Evolutionary conservation across 2,888 invertebrate species (phyloP).

Genomic region (Drosophila monieri): DNA sequence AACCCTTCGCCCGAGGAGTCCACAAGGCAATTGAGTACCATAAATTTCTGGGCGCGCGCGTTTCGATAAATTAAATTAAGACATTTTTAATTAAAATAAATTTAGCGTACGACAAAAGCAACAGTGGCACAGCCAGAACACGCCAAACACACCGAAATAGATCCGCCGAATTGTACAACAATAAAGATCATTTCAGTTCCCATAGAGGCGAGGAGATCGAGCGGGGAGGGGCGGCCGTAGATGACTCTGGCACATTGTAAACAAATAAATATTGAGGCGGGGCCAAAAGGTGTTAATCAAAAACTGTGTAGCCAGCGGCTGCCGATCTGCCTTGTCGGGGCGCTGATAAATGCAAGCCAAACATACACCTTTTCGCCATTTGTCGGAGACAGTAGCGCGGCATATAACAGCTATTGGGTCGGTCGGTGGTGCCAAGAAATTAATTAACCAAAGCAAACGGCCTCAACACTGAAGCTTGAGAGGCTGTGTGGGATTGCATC

Average conservation of each 20-base stretch:
- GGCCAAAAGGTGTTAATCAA: slow-evolving; percentile 62
- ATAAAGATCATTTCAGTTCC: slow-evolving; percentile 46
- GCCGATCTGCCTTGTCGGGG: slow-evolving; percentile 27
- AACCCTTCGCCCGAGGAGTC: slow-evolving; percentile 6
- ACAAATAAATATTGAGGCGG: slow-evolving; percentile 61
- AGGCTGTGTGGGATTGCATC: slow-evolving; percentile 4
- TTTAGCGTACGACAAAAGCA: slow-evolving; percentile 61
- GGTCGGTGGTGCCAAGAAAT: slow-evolving; percentile 56
- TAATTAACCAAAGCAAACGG: slow-evolving; percentile 53
- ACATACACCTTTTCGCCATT: slow-evolving; percentile 11
- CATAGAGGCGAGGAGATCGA: not conserved
- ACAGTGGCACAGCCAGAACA: slow-evolving; percentile 29
- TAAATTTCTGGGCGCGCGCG: slow-evolving; percentile 37
- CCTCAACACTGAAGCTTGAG: slow-evolving; percentile 26
- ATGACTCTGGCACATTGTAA: slow-evolving; percentile 28
- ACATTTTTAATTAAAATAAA: slow-evolving; percentile 73
- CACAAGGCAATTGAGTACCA: slow-evolving; percentile 11
- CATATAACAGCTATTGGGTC: slow-evolving; percentile 28
- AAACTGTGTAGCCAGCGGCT: slow-evolving; percentile 25
- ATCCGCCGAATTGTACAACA: slow-evolving; percentile 49
- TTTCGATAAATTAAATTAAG: slow-evolving; percentile 55
- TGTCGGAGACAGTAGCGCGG: slow-evolving; percentile 16
- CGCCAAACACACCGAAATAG: slow-evolving; percentile 42
- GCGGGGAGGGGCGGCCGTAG: not conserved
- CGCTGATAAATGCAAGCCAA: slow-evolving; percentile 28